Evolutionary conservation across 2,113 vertebrate species (phyloP).

Genomic region (Lucifuga dentata): DNA sequence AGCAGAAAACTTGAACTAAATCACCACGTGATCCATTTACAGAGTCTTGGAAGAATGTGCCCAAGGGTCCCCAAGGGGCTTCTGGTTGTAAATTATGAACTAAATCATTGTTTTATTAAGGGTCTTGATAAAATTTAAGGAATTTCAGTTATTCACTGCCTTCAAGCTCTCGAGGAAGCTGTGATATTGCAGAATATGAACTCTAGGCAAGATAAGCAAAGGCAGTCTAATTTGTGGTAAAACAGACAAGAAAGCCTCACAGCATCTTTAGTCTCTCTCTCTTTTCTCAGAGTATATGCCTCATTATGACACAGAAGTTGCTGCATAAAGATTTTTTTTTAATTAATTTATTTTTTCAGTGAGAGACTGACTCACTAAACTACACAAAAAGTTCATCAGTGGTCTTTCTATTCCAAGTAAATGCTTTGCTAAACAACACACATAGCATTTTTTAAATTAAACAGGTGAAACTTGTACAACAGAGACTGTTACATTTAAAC

Average conservation of each 20-base stretch:
- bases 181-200: constrained; percentile 3
- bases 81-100: constrained; percentile 24
- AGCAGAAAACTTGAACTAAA: constrained; percentile 19
- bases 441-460: constrained; percentile 59
- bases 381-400: constrained; percentile 37
- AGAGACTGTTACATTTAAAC: constrained; percentile 54
- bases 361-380: not conserved
- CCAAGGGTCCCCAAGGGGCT: not conserved
- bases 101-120: constrained; percentile 45
- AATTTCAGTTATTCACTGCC: constrained; percentile 20
- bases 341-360: no score
- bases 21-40: constrained; percentile 26
- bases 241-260: not conserved
- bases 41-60: constrained; percentile 5
- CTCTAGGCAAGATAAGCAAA: constrained; percentile 14
- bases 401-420: constrained; percentile 25
- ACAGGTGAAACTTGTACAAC: constrained; percentile 33
- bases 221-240: not conserved
- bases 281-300: no score
- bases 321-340: no score
- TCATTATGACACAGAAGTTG: no score
- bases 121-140: constrained; percentile 30
- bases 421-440: constrained; percentile 36
- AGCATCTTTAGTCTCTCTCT: not conserved
- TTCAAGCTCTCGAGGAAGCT: constrained; percentile 2